Conservation (phyloP, 2,113 vertebrate species). For the Sander lucioperca region DNA sequence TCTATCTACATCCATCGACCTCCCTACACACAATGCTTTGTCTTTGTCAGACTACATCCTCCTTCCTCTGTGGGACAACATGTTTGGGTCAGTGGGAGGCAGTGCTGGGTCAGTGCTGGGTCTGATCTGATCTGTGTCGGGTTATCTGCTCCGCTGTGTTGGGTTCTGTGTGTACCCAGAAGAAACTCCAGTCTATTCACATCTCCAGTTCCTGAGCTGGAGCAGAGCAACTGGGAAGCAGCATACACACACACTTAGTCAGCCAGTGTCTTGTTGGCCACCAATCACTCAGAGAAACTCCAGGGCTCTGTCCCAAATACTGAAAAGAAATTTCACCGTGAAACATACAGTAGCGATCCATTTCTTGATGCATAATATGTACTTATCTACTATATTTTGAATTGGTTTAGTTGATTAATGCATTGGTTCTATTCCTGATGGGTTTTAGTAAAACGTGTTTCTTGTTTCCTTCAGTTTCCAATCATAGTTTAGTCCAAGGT, state of each 20-base stretch:
- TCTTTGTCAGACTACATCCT: neutral
- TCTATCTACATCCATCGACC: neutral
- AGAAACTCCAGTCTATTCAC: conserved; percentile 34
- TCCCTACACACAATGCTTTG: neutral
- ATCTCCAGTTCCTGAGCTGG: conserved; percentile 49
- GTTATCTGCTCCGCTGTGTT: conserved; percentile 1
- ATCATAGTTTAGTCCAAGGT: neutral
- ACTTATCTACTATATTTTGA: too few relatives aligned
- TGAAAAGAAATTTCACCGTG: conserved; percentile 40
- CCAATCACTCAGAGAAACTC: conserved; percentile 34
- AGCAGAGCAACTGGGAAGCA: conserved; percentile 59
- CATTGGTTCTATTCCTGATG: too few relatives aligned
- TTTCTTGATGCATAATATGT: too few relatives aligned
- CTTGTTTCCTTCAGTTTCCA: neutral
- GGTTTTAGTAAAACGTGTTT: neutral
- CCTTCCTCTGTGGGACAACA: neutral
- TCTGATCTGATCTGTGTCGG: conserved; percentile 27
- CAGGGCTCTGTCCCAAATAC: conserved; percentile 46
- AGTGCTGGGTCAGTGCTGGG: conserved; percentile 12
- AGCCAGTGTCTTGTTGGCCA: conserved; percentile 1
- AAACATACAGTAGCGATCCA: neutral
- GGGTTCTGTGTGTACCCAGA: conserved; percentile 11
- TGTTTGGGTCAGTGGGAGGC: conserved; percentile 54
- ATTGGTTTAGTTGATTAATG: too few relatives aligned
- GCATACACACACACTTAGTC: conserved; percentile 2